Conservation (phyloP, 2,797 vertebrate genomes). For the Distichodus sexfasciatus region DNA sequence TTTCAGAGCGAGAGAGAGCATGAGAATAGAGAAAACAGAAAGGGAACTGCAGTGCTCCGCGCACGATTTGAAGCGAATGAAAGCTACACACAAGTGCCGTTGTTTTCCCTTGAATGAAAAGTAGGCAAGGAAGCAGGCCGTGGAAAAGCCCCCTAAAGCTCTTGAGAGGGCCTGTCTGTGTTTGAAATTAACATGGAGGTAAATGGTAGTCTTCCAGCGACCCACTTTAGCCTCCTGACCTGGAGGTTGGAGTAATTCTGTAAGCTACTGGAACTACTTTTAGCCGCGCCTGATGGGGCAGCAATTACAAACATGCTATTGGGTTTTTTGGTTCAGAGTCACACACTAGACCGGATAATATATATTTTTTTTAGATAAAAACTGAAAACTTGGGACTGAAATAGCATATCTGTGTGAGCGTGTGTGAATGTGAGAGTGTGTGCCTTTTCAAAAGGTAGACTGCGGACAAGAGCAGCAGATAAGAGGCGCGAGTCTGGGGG, state of each 20-base stretch:
- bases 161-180: constrained; percentile 31
- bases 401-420: background rate
- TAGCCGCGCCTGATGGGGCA: constrained; percentile 3
- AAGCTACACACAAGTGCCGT: background rate
- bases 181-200: constrained; percentile 47
- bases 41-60: background rate
- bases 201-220: constrained; percentile 42
- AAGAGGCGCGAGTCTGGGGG: constrained; percentile 10
- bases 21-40: background rate
- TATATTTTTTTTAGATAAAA: constrained; percentile 3
- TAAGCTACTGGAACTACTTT: constrained; percentile 43
- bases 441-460: constrained; percentile 1
- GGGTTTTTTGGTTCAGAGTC: constrained; percentile 9
- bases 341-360: background rate
- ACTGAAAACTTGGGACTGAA: background rate
- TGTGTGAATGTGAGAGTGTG: background rate
- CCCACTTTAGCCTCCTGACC: constrained; percentile 38
- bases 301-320: constrained; percentile 7
- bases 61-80: background rate
- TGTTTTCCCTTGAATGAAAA: background rate
- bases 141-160: constrained; percentile 5
- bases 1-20: no score
- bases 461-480: constrained; percentile 12
- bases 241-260: constrained; percentile 31
- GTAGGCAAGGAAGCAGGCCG: background rate